Base-by-base conservation (phyloP, 2,113 vertebrate genomes). In the Brachyhypopomus gauderio region DNA sequence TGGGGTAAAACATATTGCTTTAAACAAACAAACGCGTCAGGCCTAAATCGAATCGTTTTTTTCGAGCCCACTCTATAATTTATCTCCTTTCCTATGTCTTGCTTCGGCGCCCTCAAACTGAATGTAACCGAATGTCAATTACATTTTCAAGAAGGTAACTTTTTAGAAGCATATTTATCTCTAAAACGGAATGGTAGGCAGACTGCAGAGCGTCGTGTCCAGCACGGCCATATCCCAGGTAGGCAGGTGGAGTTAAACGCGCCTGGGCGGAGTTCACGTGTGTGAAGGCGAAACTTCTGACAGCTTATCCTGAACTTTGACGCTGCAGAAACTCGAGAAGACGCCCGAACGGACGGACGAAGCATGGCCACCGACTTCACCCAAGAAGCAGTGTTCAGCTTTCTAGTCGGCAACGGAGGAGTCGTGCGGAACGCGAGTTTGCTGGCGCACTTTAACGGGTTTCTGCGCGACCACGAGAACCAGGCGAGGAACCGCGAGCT, bases 281-380 rank as follows among this genome's bases (percentile, higher is more conserved):
- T 8, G 58, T 11, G 16, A 71, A 52, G 8, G 19, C 69, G 67
- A 78, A 75, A 82, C 27, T 7, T 30, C 38, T 27, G 70, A 56
- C 60, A 76, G 82, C 75, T 84, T 84, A 70, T 82, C 69, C 60
- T 64, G 88, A 90, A 86, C 87, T 90, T 88, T 86, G 87, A 80
- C 78, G 58, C 85, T 76, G 64, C n/a, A 58, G 34, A 38, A 63
- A 22, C 79, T 23, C 3, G 7, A 17, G 48, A 8, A 45, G 52
- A 22, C 12, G 4, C 59, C 19, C 14, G 1, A 0, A 59, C 23
- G 5, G 17, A 30, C 30, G 14, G 5, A 64, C 17, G 20, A 88
- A n/a, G 60, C 70, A 99, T 99, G 97, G 96, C 95, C 25, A 82
- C 87, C 34, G 94, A 95, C 63, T 87, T 98, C 56, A 95, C 93